These are phyloP conservation scores for Mormyrus lacerda DNA, from an alignment of 2,113 vertebrate species.

Conservation along the genomic window DNA sequence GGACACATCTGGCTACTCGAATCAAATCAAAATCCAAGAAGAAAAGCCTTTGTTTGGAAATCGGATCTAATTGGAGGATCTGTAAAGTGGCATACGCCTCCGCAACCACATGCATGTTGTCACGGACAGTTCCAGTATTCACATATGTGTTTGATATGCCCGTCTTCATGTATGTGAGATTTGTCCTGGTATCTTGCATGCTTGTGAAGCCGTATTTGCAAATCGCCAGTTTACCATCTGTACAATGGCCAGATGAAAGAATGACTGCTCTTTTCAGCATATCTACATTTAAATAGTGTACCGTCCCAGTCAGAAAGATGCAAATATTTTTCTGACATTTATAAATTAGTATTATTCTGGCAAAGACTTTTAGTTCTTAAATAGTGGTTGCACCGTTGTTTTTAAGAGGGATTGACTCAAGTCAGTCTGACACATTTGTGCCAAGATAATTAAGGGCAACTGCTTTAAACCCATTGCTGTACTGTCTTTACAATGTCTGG, in stretches of 20 bases:
- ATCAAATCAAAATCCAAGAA: not conserved
- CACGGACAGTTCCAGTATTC: not conserved
- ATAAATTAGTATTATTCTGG: not conserved
- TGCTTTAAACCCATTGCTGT: not conserved
- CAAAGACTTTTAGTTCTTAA: not conserved
- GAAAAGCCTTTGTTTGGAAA: not conserved
- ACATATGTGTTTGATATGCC: not conserved
- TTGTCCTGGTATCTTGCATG: not conserved
- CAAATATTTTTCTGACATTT: not conserved
- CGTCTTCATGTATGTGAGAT: not conserved
- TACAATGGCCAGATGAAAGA: not conserved
- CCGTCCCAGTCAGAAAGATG: not conserved
- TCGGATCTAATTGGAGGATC: not conserved
- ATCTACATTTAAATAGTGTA: not conserved
- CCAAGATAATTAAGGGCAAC: not conserved
- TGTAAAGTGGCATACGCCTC: too few species aligned
- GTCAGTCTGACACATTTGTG: not conserved
- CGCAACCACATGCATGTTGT: not conserved
- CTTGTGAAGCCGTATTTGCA: not conserved
- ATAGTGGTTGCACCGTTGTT: not conserved
- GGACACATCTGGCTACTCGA: not conserved
- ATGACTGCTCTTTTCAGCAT: not conserved
- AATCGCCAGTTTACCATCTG: slow-evolving; percentile 5
- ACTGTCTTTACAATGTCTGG: not conserved
- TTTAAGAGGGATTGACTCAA: not conserved